These are phyloP conservation scores for Poeciliopsis presidionis DNA, from an alignment of 2,797 vertebrate genomes.

Conservation along the genomic window DNA sequence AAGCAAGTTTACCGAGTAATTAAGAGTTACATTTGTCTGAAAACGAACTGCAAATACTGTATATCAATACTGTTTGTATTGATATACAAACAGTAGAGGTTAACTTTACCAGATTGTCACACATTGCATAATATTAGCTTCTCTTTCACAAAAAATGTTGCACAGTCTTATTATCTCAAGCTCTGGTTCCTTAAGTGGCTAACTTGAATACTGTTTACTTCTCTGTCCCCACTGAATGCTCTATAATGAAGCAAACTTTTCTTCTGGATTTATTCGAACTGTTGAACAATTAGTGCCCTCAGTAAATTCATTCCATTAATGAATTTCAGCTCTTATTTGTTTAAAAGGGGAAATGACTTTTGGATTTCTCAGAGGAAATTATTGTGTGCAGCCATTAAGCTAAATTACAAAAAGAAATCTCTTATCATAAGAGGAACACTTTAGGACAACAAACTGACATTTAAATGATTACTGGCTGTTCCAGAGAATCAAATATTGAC, in stretches of 20 bases:
- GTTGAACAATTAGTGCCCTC: neutral
- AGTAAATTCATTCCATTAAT: conserved; percentile 1
- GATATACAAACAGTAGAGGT: neutral
- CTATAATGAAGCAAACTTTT: neutral
- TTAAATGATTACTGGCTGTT: neutral
- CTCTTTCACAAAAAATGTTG: neutral
- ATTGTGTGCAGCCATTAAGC: conserved; percentile 8
- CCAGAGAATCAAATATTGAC: neutral
- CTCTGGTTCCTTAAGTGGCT: neutral
- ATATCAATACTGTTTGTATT: too few species aligned
- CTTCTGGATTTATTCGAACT: conserved; percentile 6
- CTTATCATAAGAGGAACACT: neutral
- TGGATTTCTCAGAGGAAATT: conserved; percentile 10
- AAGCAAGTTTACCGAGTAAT: neutral
- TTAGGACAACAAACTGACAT: neutral
- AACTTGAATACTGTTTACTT: neutral
- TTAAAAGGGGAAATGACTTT: neutral
- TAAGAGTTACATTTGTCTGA: neutral
- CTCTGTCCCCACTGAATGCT: neutral
- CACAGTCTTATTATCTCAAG: neutral
- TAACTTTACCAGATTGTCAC: neutral
- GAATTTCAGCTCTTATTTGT: neutral
- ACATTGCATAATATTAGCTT: neutral
- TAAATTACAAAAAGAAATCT: conserved; percentile 5
- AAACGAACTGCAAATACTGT: neutral